Evolutionary conservation across 2,888 invertebrate species (phyloP), one percentile per base, ranked within the genome.

Genomic region (Lucinisca nassula): DNA sequence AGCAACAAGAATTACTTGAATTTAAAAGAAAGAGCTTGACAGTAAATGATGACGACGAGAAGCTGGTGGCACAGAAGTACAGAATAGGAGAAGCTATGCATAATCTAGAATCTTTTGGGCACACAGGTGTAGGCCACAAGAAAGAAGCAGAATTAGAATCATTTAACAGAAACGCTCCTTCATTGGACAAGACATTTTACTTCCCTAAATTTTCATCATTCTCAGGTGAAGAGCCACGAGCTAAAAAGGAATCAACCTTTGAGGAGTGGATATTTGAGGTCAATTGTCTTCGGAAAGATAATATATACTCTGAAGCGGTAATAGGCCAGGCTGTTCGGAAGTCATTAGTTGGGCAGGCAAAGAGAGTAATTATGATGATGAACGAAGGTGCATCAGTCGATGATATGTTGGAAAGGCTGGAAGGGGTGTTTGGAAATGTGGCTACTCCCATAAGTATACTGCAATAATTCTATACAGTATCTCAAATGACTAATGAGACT

Each of bases 391-490:
- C 70, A 12, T 6, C 12, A 35, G 32, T 70, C 3, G 6, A n/a
- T 6, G 30, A 70, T 3, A 70, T 70, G 21, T 6, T 70, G 14
- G 3, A 12, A 27, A 37, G 14, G 70, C 27, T 70, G 14, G 70
- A 70, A 70, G 70, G 70, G 4, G 70, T 70, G 3, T 70, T 38
- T 21, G 70, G 70, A 35, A 70, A 70, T 37, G 70, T 70, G 10
- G 70, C 70, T 21, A 37, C 70, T 4, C 12, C 27, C 6, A 21
- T 14, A 24, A 70, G 70, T 70, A 37, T 70, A 12, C 70, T 70
- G 6, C 27, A 12, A 30, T 14, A 70, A 24, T 70, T 12, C 21
- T 70, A 70, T 21, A 70, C 70, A 6, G 37, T 21, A 8, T 27
- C 24, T 3, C 70, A 70, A 30, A 6, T 3, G n/a, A 14, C 6